Base-by-base conservation (phyloP, 2,797 vertebrate species). In the Novumbra hubbsi region DNA sequence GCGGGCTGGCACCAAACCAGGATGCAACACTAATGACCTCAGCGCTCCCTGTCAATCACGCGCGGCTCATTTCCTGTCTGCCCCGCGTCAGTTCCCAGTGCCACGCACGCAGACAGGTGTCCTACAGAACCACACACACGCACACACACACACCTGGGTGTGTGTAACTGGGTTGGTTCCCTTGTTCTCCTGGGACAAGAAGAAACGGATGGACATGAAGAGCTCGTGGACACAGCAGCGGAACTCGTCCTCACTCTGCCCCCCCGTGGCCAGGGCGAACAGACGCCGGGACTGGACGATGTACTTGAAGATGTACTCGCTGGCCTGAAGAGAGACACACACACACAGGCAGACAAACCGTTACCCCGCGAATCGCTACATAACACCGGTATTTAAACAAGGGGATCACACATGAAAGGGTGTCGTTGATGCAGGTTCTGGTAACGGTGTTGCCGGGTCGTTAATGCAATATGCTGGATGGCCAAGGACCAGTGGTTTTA, bases 271-370 rank as follows among this genome's bases (percentile, higher is more conserved):
- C 78, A 98, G 90, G 4, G 97, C 96, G 87, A 96, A 99, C 41
- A 99, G 93, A 32, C 96, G 94, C 48, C 98, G 95, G 5, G 98
- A 99, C 2, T 98, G 98, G 85, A 99, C 94, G 63, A 99, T 99
- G 77, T 98, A 99, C 87, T 99, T 99, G 89, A 99, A 99, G 89
- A 99, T 97, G 90, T 99, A 99, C 87, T 99, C 97, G 16, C 97
- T 96, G 57, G 98, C 96, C 98, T 99, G 80, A 1, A 87, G 73
- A 82, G 60, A 15, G 0, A 5, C n/a, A 28, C 7, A 16, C 14
- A 64, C 15, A 64, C 62, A 30, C 62, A 64, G 12, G 12, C 62
- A 30, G 62, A 64, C 62, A 64, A 17, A 5, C 32, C 0, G 16
- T 9, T 11, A n/a, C 12, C n/a, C 5, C 62, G 19, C 28, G 16